These are phyloP conservation scores for Volucella inanis DNA, from an alignment of 2,888 invertebrate species.

Conservation along the genomic window DNA sequence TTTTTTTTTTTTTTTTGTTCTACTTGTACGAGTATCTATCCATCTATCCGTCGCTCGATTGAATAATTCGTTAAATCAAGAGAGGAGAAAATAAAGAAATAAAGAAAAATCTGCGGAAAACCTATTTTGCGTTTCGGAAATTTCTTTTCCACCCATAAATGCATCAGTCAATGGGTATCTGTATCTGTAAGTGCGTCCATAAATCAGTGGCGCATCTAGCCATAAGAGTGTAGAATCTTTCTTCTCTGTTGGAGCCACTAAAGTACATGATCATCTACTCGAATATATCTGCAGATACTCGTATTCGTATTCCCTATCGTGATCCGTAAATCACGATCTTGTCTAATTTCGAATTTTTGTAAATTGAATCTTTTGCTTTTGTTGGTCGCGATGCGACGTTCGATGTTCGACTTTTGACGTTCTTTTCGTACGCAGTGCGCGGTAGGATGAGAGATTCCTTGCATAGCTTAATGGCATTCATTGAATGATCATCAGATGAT, in stretches of 20 bases:
- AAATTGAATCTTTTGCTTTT: slow-evolving; percentile 58
- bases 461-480: slow-evolving; percentile 77
- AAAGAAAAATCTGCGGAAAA: slow-evolving; percentile 55
- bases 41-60: neutral
- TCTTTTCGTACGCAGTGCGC: neutral
- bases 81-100: slow-evolving; percentile 22
- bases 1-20: neutral
- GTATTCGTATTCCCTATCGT: slow-evolving; percentile 33
- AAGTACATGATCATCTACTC: slow-evolving; percentile 31
- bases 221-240: slow-evolving; percentile 42
- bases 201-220: slow-evolving; percentile 73
- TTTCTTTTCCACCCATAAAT: slow-evolving; percentile 62
- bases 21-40: too few relatives aligned
- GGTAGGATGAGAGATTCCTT: slow-evolving; percentile 77
- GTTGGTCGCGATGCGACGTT: neutral
- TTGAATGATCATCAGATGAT: slow-evolving; percentile 52
- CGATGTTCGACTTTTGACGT: neutral
- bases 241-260: slow-evolving; percentile 16
- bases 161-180: slow-evolving; percentile 57
- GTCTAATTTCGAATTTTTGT: slow-evolving; percentile 80
- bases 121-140: slow-evolving; percentile 31
- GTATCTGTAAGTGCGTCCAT: slow-evolving; percentile 67
- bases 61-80: slow-evolving; percentile 18
- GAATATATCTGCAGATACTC: neutral
- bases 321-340: slow-evolving; percentile 82